Percentiles rank a stretch among this genome's conserved stretches.
phyloP scores from a whole-genome alignment of 2,797 vertebrate species.

The Paedocypris micromegethes region DNA sequence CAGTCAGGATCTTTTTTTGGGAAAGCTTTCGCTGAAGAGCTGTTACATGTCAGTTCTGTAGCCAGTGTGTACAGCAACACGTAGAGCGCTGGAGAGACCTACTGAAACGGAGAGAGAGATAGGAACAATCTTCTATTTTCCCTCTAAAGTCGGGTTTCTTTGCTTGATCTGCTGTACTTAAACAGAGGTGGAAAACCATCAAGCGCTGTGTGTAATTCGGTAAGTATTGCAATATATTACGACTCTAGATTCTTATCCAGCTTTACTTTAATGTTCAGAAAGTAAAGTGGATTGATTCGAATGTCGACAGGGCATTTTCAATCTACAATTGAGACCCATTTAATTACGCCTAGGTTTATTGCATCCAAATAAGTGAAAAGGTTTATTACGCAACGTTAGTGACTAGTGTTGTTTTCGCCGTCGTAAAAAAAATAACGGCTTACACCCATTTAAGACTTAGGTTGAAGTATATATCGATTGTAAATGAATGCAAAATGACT shows the following conservation, averaged over 20 bases:
- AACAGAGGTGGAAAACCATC: background rate
- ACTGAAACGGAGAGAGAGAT: conserved; percentile 6
- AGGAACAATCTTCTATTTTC: conserved; percentile 17
- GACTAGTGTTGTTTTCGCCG: conserved; percentile 4
- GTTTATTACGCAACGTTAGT: background rate
- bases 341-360: background rate
- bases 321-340: conserved; percentile 9
- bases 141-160: background rate
- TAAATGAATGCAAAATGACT: conserved; percentile 2
- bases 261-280: background rate
- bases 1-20: conserved; percentile 21
- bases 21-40: background rate
- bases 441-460: background rate
- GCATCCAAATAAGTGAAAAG: conserved; percentile 3
- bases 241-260: background rate
- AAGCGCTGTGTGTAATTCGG: background rate
- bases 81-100: conserved; percentile 1
- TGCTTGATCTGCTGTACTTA: background rate
- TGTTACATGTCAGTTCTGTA: conserved; percentile 29
- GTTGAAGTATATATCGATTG: conserved; percentile 13
- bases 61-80: conserved; percentile 10
- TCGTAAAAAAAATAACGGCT: background rate
- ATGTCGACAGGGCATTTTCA: conserved; percentile 9
- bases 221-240: conserved; percentile 5
- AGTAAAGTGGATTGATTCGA: conserved; percentile 17